A percentile compares a stretch with the other conserved stretches of the same genome.
Evolutionary conservation across 2,113 vertebrate species (phyloP).

Genomic region (Peromyscus maniculatus): DNA sequence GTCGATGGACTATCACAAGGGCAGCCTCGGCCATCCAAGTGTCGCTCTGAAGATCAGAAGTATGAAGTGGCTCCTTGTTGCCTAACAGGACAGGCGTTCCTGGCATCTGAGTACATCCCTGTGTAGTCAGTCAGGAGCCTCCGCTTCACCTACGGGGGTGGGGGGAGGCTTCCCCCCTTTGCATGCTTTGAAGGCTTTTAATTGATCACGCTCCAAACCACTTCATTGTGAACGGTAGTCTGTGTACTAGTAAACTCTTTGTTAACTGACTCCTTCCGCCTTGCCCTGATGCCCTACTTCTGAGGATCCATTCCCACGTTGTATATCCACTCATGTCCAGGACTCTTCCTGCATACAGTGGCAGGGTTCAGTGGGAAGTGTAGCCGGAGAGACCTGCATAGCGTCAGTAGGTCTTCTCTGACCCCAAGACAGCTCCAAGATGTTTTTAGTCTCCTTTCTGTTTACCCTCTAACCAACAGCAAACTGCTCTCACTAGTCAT

Average conservation of each 20-base stretch:
- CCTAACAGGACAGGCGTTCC: background rate
- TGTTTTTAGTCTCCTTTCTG: background rate
- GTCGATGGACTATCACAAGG: background rate
- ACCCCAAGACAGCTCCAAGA: no score
- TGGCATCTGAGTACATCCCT: background rate
- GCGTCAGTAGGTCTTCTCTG: background rate
- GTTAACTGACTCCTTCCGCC: background rate
- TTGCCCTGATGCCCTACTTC: background rate
- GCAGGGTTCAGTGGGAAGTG: background rate
- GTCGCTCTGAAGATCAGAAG: background rate
- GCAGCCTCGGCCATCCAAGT: background rate
- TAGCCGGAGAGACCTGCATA: no score
- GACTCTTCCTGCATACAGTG: background rate
- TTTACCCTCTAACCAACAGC: background rate
- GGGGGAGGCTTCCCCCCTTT: background rate
- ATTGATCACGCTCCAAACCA: background rate
- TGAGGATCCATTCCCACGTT: background rate
- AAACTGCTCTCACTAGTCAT: background rate
- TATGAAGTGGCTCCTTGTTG: conserved; percentile 28
- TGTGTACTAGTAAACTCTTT: background rate
- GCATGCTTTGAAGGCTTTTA: background rate
- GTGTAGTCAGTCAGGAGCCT: background rate
- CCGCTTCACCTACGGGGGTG: background rate
- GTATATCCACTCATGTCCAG: background rate
- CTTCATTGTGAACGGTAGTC: background rate